phyloP scores from a whole-genome alignment of 37 sponge, comb jelly and placozoan genomes.

The Halisarca cf. caerulea region DNA sequence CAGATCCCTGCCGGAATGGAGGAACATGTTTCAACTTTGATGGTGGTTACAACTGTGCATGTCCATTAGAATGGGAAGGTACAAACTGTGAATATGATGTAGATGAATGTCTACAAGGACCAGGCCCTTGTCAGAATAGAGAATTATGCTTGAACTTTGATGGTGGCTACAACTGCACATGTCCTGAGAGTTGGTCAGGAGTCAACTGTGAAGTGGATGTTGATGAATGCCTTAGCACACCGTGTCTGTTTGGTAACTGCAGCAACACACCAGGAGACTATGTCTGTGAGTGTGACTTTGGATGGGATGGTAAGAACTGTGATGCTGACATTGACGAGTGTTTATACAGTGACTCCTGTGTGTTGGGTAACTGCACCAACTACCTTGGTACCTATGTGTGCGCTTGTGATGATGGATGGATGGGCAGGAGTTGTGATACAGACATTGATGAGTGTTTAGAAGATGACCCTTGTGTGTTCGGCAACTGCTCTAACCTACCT shows the following conservation, averaged over 20 bases:
- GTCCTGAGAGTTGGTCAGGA: background rate
- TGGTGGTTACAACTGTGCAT: conserved; percentile 24
- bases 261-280: background rate
- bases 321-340: no score
- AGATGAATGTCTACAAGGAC: conserved; percentile 1
- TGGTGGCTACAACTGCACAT: conserved; percentile 2
- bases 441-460: no score
- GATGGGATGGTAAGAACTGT: background rate
- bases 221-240: background rate
- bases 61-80: conserved; percentile 9
- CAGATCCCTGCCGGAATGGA: conserved; percentile 21
- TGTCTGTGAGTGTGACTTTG: background rate
- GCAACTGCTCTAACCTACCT: conserved; percentile 27
- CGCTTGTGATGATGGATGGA: no score
- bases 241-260: background rate
- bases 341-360: no score
- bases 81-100: conserved; percentile 27
- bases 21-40: background rate
- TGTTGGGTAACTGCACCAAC: no score
- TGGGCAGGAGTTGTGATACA: no score
- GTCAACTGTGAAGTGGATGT: background rate
- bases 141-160: conserved; percentile 12
- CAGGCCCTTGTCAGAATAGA: conserved; percentile 10
- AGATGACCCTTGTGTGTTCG: conserved; percentile 47
- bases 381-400: no score